Evolutionary conservation across 2,113 vertebrate species (phyloP).

Genomic region (Nannobrachium achirus): DNA sequence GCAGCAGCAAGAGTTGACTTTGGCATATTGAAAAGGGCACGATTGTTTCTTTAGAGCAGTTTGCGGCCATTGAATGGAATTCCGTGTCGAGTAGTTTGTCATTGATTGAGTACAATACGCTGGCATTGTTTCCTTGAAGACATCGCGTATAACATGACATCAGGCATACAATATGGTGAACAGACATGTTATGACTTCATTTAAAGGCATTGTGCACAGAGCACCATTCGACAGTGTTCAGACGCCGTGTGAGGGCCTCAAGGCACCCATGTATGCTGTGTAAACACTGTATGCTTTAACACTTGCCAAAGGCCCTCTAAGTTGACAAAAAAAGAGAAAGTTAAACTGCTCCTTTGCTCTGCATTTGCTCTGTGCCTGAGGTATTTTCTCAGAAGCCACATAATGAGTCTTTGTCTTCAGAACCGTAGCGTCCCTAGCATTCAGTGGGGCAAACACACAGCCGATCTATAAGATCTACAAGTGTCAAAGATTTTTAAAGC

Average conservation of each 20-base stretch:
- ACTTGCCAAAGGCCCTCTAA: conserved; percentile 51
- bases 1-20: conserved; percentile 19
- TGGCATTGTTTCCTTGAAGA: conserved; percentile 55
- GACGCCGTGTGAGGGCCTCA: conserved; percentile 38
- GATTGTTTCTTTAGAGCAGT: conserved; percentile 30
- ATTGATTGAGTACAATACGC: conserved; percentile 49
- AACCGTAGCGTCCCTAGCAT: conserved; percentile 1
- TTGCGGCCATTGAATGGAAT: conserved; percentile 51
- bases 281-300: conserved; percentile 20
- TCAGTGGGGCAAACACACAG: too few species aligned
- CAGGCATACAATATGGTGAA: conserved; percentile 56
- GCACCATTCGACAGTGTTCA: conserved; percentile 68
- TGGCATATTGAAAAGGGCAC: conserved; percentile 2
- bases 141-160: conserved; percentile 67
- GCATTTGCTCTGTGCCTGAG: conserved; percentile 8
- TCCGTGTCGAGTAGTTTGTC: conserved; percentile 31
- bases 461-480: too few species aligned
- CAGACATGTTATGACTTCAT: conserved; percentile 69
- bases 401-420: conserved; percentile 4
- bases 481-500: too few species aligned
- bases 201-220: conserved; percentile 52
- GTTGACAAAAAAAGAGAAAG: background rate
- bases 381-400: conserved; percentile 18
- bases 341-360: conserved; percentile 2
- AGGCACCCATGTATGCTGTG: background rate